Evolutionary conservation across 2,797 vertebrate genomes (phyloP).

Genomic region (Agapornis canus): DNA sequence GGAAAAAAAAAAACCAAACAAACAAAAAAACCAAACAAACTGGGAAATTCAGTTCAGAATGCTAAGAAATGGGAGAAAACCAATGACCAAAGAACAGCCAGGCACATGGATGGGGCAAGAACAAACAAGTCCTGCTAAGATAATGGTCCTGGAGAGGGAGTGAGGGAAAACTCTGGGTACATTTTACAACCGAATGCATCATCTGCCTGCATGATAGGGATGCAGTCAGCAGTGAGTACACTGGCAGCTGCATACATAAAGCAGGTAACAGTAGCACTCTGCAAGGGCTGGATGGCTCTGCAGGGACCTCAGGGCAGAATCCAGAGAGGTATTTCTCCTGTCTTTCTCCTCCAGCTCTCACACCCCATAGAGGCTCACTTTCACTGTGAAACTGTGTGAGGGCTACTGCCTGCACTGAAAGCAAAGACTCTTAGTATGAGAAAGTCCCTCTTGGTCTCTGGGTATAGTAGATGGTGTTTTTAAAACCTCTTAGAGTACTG

Average conservation of each 20-base stretch:
- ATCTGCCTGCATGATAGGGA: background rate
- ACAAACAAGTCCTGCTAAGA: background rate
- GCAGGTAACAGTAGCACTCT: background rate
- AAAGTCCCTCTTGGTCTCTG: background rate
- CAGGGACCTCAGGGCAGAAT: background rate
- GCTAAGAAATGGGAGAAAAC: background rate
- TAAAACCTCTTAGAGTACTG: background rate
- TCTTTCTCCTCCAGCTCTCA: background rate
- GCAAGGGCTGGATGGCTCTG: background rate
- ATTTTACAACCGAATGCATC: background rate
- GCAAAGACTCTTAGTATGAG: accelerated
- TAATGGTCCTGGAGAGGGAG: background rate
- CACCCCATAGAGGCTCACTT: background rate
- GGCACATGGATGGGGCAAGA: background rate
- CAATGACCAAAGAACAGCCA: background rate
- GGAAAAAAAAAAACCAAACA: background rate
- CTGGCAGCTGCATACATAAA: slow-evolving; percentile 1
- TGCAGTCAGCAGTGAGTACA: background rate
- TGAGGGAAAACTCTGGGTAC: accelerated
- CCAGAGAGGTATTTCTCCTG: background rate
- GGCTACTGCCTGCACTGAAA: background rate
- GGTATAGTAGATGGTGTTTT: slow-evolving; percentile 38
- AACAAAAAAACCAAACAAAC: too few relatives aligned
- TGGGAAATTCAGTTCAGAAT: accelerated
- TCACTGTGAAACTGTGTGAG: accelerated